Conservation (phyloP, 2,888 invertebrate species). For the Andrena flavipes region DNA sequence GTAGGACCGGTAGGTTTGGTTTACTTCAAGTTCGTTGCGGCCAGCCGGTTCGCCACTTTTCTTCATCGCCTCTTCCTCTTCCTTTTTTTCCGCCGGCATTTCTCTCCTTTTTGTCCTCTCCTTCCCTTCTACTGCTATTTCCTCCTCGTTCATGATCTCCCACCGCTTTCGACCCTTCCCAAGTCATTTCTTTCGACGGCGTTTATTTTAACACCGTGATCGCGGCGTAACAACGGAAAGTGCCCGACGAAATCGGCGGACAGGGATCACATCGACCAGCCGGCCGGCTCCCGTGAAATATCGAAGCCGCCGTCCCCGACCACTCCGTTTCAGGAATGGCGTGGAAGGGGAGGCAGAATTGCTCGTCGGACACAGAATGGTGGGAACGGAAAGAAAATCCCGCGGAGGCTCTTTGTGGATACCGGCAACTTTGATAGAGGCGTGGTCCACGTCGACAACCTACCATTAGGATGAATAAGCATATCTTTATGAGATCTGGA, state of each 20-base stretch:
- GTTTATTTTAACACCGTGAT: constrained; percentile 53
- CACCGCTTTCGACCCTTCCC: constrained; percentile 9
- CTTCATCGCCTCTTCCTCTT: constrained; percentile 56
- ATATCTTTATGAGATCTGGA: constrained; percentile 69
- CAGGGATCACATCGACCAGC: background rate
- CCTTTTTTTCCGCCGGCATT: constrained; percentile 33
- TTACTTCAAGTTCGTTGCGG: constrained; percentile 73
- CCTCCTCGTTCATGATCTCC: constrained; percentile 59
- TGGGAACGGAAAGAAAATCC: constrained; percentile 49
- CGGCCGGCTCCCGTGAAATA: constrained; percentile 38
- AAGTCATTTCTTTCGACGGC: constrained; percentile 14
- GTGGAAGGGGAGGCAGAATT: background rate
- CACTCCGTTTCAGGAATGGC: constrained; percentile 13
- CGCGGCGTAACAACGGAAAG: constrained; percentile 33
- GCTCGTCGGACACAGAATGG: constrained; percentile 35
- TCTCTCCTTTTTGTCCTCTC: constrained; percentile 32
- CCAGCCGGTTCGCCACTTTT: constrained; percentile 73
- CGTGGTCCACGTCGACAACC: constrained; percentile 68
- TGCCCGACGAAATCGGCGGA: constrained; percentile 27
- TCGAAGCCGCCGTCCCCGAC: constrained; percentile 14
- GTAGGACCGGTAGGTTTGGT: constrained; percentile 78
- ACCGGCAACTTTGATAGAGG: constrained; percentile 68
- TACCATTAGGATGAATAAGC: constrained; percentile 70
- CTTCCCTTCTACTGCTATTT: constrained; percentile 33
- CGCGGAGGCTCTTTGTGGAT: constrained; percentile 59